A percentile compares a stretch with the other conserved stretches of the same genome.
Conservation (phyloP, 1,140 invertebrate species). For the Epicauta chinensis region DNA sequence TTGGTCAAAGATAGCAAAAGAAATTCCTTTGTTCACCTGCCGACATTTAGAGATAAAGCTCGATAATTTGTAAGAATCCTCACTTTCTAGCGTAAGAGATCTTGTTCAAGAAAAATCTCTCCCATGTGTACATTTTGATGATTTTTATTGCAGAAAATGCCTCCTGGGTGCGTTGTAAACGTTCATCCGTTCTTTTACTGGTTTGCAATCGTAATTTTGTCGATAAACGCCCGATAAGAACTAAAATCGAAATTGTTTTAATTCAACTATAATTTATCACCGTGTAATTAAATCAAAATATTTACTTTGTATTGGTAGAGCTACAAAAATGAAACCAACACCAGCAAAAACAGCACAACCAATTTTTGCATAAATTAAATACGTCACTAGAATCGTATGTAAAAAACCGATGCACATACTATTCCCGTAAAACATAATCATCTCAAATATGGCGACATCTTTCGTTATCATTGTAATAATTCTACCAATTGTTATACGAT, state of each 20-base stretch:
- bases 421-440: slow-evolving; percentile 56
- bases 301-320: slow-evolving; percentile 74
- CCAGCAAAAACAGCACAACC: slow-evolving; percentile 69
- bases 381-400: slow-evolving; percentile 65
- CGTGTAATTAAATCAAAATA: not conserved
- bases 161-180: slow-evolving; percentile 81
- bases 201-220: slow-evolving; percentile 57
- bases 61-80: slow-evolving; percentile 16
- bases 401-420: slow-evolving; percentile 67
- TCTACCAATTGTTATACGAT: slow-evolving; percentile 69
- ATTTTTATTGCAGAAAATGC: slow-evolving; percentile 82
- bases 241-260: slow-evolving; percentile 40
- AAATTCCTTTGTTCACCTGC: no score
- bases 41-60: no score
- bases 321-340: slow-evolving; percentile 67
- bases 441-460: slow-evolving; percentile 65
- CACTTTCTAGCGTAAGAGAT: slow-evolving; percentile 52
- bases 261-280: not conserved
- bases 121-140: slow-evolving; percentile 89
- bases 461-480: slow-evolving; percentile 84
- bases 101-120: slow-evolving; percentile 64
- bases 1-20: no score
- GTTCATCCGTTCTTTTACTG: slow-evolving; percentile 68
- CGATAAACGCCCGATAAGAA: slow-evolving; percentile 61
- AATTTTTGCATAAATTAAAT: slow-evolving; percentile 67